A percentile compares a stretch with the other conserved stretches of the same genome.
These are phyloP conservation scores for Australoheros scitulus DNA, from an alignment of 2,113 vertebrate species.

Conservation along the genomic window DNA sequence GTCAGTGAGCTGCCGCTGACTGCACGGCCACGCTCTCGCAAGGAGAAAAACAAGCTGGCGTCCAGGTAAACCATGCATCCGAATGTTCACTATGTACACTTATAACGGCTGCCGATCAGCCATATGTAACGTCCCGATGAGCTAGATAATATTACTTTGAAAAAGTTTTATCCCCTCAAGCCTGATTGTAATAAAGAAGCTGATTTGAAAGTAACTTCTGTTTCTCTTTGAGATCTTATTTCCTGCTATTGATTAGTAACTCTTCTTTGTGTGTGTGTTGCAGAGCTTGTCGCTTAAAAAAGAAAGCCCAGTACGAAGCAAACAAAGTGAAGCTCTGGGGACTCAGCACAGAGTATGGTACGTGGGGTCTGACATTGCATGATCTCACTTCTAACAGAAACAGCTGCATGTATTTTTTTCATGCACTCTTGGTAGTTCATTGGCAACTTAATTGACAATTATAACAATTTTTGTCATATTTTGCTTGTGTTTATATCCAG, in stretches of 20 bases:
- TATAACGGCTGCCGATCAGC: background rate
- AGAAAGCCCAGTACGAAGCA: constrained; percentile 99
- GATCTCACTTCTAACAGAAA: background rate
- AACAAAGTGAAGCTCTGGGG: constrained; percentile 99
- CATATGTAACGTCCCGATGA: background rate
- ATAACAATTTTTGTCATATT: background rate
- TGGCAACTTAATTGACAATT: background rate
- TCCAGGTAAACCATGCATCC: constrained; percentile 84
- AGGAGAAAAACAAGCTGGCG: constrained; percentile 98
- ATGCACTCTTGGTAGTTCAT: background rate
- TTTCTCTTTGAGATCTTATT: background rate
- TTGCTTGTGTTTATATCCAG: background rate
- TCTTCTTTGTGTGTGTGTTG: constrained; percentile 6
- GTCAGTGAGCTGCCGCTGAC: constrained; percentile 97
- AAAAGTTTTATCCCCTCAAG: background rate
- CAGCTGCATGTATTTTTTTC: background rate
- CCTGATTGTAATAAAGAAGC: background rate
- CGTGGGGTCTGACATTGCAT: constrained; percentile 2
- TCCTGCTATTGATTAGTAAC: background rate
- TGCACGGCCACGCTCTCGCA: constrained; percentile 93
- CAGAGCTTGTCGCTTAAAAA: constrained; percentile 98
- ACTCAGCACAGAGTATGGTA: constrained; percentile 98
- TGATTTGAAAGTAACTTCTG: background rate
- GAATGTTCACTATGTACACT: background rate
- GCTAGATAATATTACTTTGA: background rate